These are phyloP conservation scores for Volucella zonaria DNA, from an alignment of 2,888 invertebrate species.

Conservation along the genomic window DNA sequence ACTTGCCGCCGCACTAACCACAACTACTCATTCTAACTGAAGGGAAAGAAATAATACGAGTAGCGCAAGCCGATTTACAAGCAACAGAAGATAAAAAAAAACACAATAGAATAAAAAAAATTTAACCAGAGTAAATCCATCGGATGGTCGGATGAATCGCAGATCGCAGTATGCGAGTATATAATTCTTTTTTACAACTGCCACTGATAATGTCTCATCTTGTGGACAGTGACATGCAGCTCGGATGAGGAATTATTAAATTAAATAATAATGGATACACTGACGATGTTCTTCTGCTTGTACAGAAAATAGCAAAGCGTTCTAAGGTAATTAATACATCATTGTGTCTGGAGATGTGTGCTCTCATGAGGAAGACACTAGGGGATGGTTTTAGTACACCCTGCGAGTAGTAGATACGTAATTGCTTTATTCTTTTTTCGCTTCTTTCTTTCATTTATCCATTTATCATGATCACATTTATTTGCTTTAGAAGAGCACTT, in stretches of 20 bases:
- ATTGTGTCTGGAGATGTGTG: conserved; percentile 4
- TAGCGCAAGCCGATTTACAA: conserved; percentile 32
- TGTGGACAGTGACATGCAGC: conserved; percentile 56
- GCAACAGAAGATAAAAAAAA: conserved; percentile 55
- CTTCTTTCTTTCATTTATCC: no score
- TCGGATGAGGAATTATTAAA: conserved; percentile 57
- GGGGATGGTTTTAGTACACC: neutral
- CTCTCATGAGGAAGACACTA: neutral
- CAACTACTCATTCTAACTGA: conserved; percentile 57
- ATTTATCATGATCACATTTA: neutral
- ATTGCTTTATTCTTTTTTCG: neutral
- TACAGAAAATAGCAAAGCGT: conserved; percentile 3
- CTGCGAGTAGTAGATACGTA: neutral
- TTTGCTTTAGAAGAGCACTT: neutral
- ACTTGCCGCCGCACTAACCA: conserved; percentile 50
- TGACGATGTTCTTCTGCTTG: conserved; percentile 15
- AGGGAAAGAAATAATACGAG: conserved; percentile 31
- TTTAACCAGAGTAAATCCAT: conserved; percentile 24
- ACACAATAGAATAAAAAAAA: conserved; percentile 5
- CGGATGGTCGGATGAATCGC: conserved; percentile 38
- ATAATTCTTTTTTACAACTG: conserved; percentile 49
- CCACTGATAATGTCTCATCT: conserved; percentile 62
- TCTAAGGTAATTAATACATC: conserved; percentile 43
- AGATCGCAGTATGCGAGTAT: conserved; percentile 31
- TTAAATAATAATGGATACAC: conserved; percentile 62